Base-by-base conservation (phyloP, 1,140 invertebrate genomes). In the Adoxophyes honmai region DNA sequence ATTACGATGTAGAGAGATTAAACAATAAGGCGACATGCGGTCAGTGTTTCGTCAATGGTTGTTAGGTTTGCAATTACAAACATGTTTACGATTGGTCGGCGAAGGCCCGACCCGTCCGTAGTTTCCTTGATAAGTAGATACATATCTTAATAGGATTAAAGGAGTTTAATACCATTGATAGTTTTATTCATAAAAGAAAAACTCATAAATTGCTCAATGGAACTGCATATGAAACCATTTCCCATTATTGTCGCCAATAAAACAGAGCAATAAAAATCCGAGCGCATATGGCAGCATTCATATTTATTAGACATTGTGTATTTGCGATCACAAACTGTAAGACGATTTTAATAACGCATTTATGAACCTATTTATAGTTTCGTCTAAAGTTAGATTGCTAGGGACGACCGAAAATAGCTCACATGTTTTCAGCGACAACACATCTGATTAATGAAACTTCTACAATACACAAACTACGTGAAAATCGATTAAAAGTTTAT, bases 1-100 rank as follows among this genome's bases (percentile, higher is more conserved):
- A 28, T 28, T 28, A 28, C 2, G 6, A 28, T 28, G 21, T 48
- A 11, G 2, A 1, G n/a, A 36, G 34, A 44, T 44, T 1, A 28
- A 21, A 48, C 42, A 48, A 48, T n/a, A 48, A 16, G 42, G 21
- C 18, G 42, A 48, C n/a, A n/a, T 48, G 18, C 21, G 10, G 42
- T 48, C 18, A 48, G 7, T 6, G 18, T 44, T 48, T 7, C 10
- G 21, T 28, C 18, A 15, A n/a, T n/a, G 11, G n/a, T 13, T 44
- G 15, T 16, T n/a, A 9, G 16, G 39, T 10, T 4, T 18, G 42
- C 21, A 6, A 1, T 15, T 14, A 42, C 15, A 28, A 48, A 28
- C 42, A 11, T 21, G 21, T 28, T 28, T 18, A 13, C 21, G 15
- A 16, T 14, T 15, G n/a, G 21, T 48, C 10, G n/a, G 11, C 3